phyloP scores from a whole-genome alignment of 2,113 vertebrate genomes.

The Nyctereutes procyonoides region DNA sequence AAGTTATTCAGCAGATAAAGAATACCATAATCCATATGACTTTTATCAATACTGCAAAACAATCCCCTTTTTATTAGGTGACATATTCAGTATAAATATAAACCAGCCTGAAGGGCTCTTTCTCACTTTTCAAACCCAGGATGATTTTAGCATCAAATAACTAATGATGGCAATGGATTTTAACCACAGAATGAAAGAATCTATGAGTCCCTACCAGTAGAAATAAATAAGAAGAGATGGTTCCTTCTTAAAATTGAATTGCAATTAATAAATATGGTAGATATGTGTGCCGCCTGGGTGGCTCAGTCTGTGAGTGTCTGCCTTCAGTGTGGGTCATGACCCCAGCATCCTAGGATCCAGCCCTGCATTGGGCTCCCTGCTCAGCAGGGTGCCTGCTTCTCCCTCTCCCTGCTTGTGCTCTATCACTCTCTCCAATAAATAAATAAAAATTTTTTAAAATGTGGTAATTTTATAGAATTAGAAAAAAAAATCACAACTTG shows the following conservation, averaged over 20 bases:
- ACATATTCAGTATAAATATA: background rate
- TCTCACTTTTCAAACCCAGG: background rate
- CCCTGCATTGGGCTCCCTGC: too few relatives aligned
- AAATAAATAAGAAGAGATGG: background rate
- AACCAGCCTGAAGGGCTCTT: background rate
- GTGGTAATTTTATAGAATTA: background rate
- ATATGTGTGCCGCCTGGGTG: too few relatives aligned
- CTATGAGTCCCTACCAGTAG: background rate
- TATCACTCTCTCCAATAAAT: too few relatives aligned
- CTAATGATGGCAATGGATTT: background rate
- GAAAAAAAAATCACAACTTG: background rate
- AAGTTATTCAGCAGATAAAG: background rate
- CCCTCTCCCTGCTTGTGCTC: too few relatives aligned
- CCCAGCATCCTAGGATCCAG: too few relatives aligned
- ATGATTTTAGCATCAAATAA: background rate
- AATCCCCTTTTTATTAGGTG: background rate
- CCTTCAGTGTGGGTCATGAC: too few relatives aligned
- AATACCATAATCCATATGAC: background rate
- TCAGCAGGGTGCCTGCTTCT: too few relatives aligned
- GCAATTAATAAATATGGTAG: too few relatives aligned
- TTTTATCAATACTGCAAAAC: background rate
- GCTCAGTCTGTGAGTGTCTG: too few relatives aligned
- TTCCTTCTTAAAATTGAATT: background rate
- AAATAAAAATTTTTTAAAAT: background rate
- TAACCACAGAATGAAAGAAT: slow-evolving; percentile 28